Evolutionary conservation across 2,888 invertebrate genomes (phyloP), one percentile per base, ranked within the genome.

Genomic region (Drosophila prostipennis): DNA sequence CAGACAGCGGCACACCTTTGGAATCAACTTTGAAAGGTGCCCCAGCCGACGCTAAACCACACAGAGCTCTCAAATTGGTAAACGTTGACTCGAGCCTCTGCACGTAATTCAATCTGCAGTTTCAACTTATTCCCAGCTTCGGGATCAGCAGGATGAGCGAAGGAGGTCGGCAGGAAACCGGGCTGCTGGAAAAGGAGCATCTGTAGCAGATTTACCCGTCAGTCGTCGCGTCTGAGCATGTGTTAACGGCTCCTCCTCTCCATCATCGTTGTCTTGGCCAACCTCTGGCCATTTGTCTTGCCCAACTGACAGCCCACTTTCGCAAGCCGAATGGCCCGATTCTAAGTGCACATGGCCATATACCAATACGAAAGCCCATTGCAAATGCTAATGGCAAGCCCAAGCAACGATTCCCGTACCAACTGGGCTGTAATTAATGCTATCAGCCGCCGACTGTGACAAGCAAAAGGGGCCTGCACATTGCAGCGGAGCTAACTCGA

Each of bases 71-170:
- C 69, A 54, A 70, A 45, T 70, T 69, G 69, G 69, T 65, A 68
- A 68, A 52, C 56, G 69, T 54, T 59, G 70, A 53, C 59, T 59
- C 46, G 40, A 36, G 55, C 70, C 55, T 42, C 45, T 55, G 61
- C 58, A 60, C 87, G 85, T 82, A 85, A 83, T 83, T 83, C 82
- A 83, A 77, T 81, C 78, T 83, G 70, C 80, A 77, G 73, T 72
- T 75, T 76, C 79, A 75, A 77, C 74, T 80, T 76, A 79, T 77
- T 80, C 52, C 60, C 67, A 46, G 51, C 45, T 26, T 46, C 53
- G 34, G 51, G n/a, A n/a, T 48, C 48, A 16, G 48, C 39, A n/a
- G 26, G 39, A 45, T 39, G 40, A 23, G 14, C 46, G 6, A 11
- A 26, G 26, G 29, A 48, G 14, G 19, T 19, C 13, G 10, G 29